Conservation (phyloP, 2,797 vertebrate species). For the Muscicapa comitata region DNA sequence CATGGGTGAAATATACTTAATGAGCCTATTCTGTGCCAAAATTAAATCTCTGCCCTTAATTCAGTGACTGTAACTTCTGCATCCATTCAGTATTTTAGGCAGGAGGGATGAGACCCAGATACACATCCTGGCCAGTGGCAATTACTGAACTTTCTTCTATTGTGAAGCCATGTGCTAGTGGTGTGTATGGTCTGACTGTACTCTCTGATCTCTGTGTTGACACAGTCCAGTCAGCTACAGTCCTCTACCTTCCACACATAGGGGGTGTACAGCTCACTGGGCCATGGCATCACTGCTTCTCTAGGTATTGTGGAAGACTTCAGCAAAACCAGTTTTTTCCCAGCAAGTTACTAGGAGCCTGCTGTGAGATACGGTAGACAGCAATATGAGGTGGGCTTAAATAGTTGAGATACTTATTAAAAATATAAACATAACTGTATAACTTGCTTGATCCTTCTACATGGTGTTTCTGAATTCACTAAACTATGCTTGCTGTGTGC, state of each 20-base stretch:
- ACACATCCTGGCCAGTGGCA: rapidly evolving
- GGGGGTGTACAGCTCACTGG: background rate
- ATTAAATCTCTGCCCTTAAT: conserved; percentile 7
- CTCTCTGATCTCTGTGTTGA: background rate
- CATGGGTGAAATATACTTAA: conserved; percentile 40
- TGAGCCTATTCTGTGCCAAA: conserved; percentile 38
- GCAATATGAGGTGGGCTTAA: background rate
- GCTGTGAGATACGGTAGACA: background rate
- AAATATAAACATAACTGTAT: background rate
- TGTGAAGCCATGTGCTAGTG: background rate
- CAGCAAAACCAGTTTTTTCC: background rate
- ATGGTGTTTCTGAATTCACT: background rate
- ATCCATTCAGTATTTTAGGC: background rate
- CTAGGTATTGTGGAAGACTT: background rate
- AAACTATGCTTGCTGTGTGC: background rate
- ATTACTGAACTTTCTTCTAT: background rate
- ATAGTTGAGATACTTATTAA: background rate
- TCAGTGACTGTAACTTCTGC: background rate
- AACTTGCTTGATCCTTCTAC: background rate
- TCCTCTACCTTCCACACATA: background rate
- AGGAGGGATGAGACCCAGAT: background rate
- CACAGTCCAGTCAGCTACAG: background rate
- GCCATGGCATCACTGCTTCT: background rate
- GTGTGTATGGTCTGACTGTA: background rate
- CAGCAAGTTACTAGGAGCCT: background rate